phyloP scores from a whole-genome alignment of 2,797 vertebrate genomes.

The Eulemur rubriventer region DNA sequence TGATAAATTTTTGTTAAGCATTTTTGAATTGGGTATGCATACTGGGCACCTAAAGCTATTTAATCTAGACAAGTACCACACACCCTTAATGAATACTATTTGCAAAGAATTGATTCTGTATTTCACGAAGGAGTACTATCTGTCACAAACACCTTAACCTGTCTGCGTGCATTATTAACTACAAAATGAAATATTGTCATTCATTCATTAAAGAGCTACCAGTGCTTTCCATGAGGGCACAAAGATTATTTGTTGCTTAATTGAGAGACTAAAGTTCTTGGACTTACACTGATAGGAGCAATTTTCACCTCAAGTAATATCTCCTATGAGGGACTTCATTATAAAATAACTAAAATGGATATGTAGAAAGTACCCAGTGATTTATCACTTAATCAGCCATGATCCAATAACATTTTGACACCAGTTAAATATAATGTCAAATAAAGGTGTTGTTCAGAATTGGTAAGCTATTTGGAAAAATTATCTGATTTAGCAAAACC shows the following conservation, averaged over 20 bases:
- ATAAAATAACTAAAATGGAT: constrained; percentile 39
- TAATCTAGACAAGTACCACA: background rate
- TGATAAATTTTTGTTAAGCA: background rate
- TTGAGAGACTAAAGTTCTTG: background rate
- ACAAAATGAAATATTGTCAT: background rate
- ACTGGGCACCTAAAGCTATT: background rate
- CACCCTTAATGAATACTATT: background rate
- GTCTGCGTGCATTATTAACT: constrained; percentile 15
- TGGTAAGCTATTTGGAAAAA: background rate
- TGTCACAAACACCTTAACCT: background rate
- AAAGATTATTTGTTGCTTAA: constrained; percentile 8
- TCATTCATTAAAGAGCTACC: background rate
- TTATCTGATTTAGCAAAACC: background rate
- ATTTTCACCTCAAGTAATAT: constrained; percentile 19
- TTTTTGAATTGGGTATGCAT: background rate
- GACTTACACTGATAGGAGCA: background rate
- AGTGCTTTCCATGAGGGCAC: background rate
- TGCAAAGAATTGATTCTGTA: background rate
- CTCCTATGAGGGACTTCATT: background rate
- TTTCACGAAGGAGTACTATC: background rate
- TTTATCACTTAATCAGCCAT: background rate
- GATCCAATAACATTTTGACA: constrained; percentile 19
- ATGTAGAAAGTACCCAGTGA: background rate
- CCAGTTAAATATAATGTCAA: constrained; percentile 17
- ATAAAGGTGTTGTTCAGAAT: background rate